A percentile compares a stretch with the other conserved stretches of the same genome.
phyloP scores from a whole-genome alignment of 1,140 invertebrate genomes.

The Pollicipes pollicipes region DNA sequence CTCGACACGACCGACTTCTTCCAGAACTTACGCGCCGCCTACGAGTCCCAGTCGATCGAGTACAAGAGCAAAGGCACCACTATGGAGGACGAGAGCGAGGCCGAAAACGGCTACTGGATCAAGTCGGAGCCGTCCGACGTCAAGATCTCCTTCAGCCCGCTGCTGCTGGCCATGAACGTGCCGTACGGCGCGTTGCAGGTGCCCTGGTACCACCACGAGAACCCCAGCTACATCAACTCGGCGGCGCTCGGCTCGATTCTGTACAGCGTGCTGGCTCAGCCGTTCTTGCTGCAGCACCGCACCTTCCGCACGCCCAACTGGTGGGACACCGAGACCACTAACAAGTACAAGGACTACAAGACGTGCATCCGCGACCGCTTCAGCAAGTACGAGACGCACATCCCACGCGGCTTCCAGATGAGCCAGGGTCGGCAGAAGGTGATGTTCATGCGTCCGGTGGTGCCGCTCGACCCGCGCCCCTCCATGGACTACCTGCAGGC shows the following conservation, averaged over 20 bases:
- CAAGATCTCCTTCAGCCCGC: neutral
- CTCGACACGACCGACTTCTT: neutral
- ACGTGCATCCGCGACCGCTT: neutral
- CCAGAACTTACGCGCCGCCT: neutral
- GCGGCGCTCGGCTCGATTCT: neutral
- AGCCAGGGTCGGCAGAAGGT: neutral
- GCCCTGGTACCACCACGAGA: constrained; percentile 1
- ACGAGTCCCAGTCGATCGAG: neutral
- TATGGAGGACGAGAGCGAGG: neutral
- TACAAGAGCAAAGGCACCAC: neutral
- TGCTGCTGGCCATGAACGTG: constrained; percentile 1
- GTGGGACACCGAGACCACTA: neutral
- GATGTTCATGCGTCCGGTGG: neutral
- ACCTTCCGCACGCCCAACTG: constrained; percentile 3
- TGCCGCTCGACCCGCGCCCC: neutral
- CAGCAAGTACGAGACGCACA: constrained; percentile 5
- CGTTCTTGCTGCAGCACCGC: constrained; percentile 1
- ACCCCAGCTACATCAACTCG: neutral
- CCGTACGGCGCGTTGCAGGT: constrained; percentile 2
- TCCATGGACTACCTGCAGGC: constrained; percentile 5
- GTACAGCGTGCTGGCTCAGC: constrained; percentile 3
- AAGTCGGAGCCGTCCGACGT: constrained; percentile 2
- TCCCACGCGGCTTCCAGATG: constrained; percentile 4
- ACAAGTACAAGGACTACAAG: neutral
- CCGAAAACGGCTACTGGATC: constrained; percentile 5